Conservation (phyloP, 2,113 vertebrate species). For the Falcunculus frontatus region DNA sequence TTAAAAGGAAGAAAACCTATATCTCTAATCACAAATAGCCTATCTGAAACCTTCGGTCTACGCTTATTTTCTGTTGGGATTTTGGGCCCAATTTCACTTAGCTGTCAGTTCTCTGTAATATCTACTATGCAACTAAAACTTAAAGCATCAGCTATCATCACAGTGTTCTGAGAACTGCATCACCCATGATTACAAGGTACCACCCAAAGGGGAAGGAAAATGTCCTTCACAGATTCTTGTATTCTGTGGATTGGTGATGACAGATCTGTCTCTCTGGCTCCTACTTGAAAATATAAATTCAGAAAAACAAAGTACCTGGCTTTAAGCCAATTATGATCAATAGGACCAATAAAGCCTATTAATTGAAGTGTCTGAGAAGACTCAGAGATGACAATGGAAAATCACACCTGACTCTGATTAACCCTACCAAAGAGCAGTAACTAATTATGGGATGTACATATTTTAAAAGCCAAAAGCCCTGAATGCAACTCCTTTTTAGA, state of each 20-base stretch:
- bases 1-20: not conserved
- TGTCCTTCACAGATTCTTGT: not conserved
- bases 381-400: not conserved
- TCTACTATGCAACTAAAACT: not conserved
- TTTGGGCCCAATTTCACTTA: not conserved
- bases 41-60: not conserved
- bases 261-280: not conserved
- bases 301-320: not conserved
- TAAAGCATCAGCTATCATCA: not conserved
- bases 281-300: not conserved
- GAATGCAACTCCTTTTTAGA: not conserved
- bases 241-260: not conserved
- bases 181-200: not conserved
- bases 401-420: not conserved
- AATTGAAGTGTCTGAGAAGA: not conserved
- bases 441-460: not conserved
- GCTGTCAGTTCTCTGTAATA: not conserved
- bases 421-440: not conserved
- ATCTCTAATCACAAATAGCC: not conserved
- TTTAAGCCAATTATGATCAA: not conserved
- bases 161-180: not conserved
- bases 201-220: not conserved
- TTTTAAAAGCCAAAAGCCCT: not conserved
- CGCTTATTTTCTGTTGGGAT: not conserved
- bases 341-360: not conserved